Evolutionary conservation across 2,113 vertebrate species (phyloP).

Genomic region (Pygoscelis adeliae): DNA sequence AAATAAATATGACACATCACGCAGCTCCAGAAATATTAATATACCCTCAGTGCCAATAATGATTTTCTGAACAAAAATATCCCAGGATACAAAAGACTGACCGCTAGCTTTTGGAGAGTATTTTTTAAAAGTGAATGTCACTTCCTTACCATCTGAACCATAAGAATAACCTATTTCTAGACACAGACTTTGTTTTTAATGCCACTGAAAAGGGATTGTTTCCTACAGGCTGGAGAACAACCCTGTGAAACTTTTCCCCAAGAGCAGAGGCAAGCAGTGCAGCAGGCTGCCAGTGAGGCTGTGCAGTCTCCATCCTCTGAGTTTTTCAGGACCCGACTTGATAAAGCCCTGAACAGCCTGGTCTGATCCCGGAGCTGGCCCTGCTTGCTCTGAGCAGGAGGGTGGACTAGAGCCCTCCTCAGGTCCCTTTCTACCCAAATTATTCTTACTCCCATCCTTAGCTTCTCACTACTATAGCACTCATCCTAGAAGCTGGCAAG

Average conservation of each 20-base stretch:
- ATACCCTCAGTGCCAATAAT: neutral
- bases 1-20: neutral
- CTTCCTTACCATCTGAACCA: neutral
- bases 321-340: neutral
- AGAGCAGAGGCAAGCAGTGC: fast-evolving
- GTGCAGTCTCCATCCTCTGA: too few relatives aligned
- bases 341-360: neutral
- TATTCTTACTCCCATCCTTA: neutral
- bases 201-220: neutral
- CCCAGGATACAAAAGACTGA: neutral
- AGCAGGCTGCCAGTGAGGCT: neutral
- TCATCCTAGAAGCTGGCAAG: too few relatives aligned
- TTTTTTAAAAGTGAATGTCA: neutral
- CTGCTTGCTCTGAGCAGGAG: neutral
- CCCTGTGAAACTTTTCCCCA: neutral
- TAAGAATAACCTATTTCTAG: neutral
- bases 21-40: neutral
- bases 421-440: neutral
- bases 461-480: neutral
- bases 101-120: neutral
- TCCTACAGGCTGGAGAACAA: neutral
- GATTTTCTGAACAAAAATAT: neutral
- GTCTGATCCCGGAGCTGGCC: neutral
- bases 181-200: neutral
- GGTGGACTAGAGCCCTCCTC: neutral